These are phyloP conservation scores for Melieria crassipennis DNA, from an alignment of 2,888 invertebrate species.

Conservation along the genomic window DNA sequence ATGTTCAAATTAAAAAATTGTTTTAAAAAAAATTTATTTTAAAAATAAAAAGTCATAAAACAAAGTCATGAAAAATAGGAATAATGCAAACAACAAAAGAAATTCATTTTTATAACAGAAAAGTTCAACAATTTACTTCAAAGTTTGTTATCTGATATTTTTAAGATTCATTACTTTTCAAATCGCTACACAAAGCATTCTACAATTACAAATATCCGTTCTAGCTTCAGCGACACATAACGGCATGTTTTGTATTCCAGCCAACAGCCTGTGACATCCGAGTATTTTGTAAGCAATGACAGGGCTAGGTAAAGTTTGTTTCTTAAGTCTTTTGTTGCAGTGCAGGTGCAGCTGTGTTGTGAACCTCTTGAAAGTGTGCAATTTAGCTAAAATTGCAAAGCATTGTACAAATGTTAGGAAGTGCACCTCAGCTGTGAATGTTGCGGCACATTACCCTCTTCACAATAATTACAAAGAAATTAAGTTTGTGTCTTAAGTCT, in stretches of 20 bases:
- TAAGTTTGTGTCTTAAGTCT: constrained; percentile 35
- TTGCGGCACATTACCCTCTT: too few species aligned
- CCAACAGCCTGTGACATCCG: neutral
- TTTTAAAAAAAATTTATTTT: neutral
- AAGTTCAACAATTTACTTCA: too few species aligned
- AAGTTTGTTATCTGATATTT: too few species aligned
- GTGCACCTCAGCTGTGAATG: too few species aligned
- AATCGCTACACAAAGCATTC: neutral
- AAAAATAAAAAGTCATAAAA: neutral
- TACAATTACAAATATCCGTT: neutral
- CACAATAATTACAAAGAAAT: too few species aligned
- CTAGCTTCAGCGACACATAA: neutral
- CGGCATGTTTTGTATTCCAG: neutral
- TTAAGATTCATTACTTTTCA: neutral
- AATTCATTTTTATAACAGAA: neutral
- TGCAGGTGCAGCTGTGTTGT: neutral
- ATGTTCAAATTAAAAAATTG: neutral
- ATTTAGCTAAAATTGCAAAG: too few species aligned
- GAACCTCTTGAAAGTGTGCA: neutral
- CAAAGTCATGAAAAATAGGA: neutral
- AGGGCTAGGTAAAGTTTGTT: neutral
- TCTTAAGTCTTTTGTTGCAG: neutral
- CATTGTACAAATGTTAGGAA: too few species aligned
- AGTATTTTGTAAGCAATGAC: neutral
- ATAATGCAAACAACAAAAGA: neutral